Percentiles rank a stretch among this genome's conserved stretches.
phyloP scores from a whole-genome alignment of 2,113 vertebrate species.

The Anthoscopus minutus region DNA sequence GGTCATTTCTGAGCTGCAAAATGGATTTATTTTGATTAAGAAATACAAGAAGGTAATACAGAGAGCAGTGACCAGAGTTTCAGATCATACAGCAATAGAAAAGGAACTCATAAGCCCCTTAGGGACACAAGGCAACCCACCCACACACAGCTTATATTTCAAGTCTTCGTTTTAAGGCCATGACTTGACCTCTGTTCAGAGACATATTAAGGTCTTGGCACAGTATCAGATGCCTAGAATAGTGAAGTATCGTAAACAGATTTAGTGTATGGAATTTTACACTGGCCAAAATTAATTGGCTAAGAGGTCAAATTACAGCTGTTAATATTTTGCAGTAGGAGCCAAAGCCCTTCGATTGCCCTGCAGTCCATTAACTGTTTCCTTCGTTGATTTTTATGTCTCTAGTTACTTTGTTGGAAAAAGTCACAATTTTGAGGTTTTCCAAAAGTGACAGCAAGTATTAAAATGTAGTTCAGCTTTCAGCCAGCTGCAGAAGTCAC shows the following conservation, averaged over 20 bases:
- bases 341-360: conserved; percentile 35
- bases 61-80: conserved; percentile 41
- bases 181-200: conserved; percentile 52
- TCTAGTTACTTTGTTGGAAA: background rate
- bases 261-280: conserved; percentile 67
- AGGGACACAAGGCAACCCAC: conserved; percentile 55
- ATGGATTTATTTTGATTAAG: conserved; percentile 54
- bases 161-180: conserved; percentile 64
- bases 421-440: background rate
- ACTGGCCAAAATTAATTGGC: conserved; percentile 71
- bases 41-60: conserved; percentile 55
- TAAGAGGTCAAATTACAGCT: conserved; percentile 61
- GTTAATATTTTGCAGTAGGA: conserved; percentile 59
- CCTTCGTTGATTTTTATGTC: background rate
- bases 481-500: background rate
- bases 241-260: conserved; percentile 68
- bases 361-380: conserved; percentile 44
- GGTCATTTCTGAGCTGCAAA: background rate
- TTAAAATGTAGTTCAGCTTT: background rate
- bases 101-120: conserved; percentile 52
- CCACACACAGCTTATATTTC: conserved; percentile 61
- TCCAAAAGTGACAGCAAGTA: background rate
- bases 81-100: conserved; percentile 46
- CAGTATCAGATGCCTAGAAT: conserved; percentile 66
- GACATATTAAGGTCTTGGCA: conserved; percentile 66